Base-by-base conservation (phyloP, 53 echinoderm and acorn worm species). In the Patiria pectinifera region DNA sequence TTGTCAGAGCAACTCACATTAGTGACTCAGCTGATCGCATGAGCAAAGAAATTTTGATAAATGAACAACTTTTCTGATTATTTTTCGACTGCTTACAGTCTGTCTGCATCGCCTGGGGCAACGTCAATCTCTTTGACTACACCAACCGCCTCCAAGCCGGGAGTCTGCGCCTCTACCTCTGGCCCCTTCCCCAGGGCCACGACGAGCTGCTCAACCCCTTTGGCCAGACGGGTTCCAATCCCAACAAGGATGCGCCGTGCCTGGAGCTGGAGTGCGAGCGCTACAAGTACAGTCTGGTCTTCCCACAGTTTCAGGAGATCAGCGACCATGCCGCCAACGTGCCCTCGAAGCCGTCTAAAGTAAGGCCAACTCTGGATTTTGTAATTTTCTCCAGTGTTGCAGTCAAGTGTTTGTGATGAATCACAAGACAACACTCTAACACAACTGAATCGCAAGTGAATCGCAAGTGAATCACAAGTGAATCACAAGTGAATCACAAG, bases 71-170 rank as follows among this genome's bases (percentile, higher is more conserved):
- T 59, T 53, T 82, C 48, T 80, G 18, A 59, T 80, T 43, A 4
- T 46, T 78, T 61, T 19, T n/a, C 93, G 95, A 35, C 53, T 66
- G 66, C 10, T 94, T 47, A 59, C 49, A 82, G 82, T 82, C 82
- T 21, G 82, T 82, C 35, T 87, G 87, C 35, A 93, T 98, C 75
- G 99, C 99, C 0, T 98, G 97, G 96, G 99, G 99, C 71, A 98
- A 98, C 89, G 92, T 98, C 80, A 98, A 98, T 89, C 91, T 98
- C 62, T 98, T 97, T 69, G 99, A 98, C 92, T 98, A 97, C 94
- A 96, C 95, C 21, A 98, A 98, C 93, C 94, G 96, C 85, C 94
- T 98, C 5, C 99, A 98, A 86, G 93, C 93, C 59, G 99, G 99
- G 44, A 98, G 96, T 92, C 95, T 97, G 87, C 94, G 99, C 44